A percentile compares a stretch with the other conserved stretches of the same genome.
phyloP scores from a whole-genome alignment of 2,797 vertebrate genomes.

The Labroides dimidiatus region DNA sequence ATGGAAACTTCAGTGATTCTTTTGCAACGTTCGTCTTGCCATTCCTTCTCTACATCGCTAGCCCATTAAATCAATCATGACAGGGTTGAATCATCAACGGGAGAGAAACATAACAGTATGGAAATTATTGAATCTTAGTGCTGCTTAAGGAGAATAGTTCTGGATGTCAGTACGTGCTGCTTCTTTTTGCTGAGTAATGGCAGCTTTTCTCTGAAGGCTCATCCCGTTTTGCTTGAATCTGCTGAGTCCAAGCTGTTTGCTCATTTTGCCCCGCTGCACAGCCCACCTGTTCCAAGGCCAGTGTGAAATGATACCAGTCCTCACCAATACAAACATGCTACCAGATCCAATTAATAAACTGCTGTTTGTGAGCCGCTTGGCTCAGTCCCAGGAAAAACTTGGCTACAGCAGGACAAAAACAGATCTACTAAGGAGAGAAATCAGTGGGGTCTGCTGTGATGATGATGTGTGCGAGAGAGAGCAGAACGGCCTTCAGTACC shows the following conservation, averaged over 20 bases:
- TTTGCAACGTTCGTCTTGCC: too few relatives aligned
- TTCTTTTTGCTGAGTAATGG: constrained; percentile 45
- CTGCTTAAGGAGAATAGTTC: constrained; percentile 2
- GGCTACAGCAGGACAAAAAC: constrained; percentile 40
- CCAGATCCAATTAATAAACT: constrained; percentile 73
- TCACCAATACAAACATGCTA: constrained; percentile 65
- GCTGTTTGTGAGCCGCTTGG: constrained; percentile 63
- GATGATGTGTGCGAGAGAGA: background rate
- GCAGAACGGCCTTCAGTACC: background rate
- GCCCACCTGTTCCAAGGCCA: constrained; percentile 62
- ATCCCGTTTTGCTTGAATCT: constrained; percentile 48
- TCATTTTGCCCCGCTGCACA: constrained; percentile 54
- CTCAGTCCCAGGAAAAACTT: constrained; percentile 45
- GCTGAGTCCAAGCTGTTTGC: constrained; percentile 52
- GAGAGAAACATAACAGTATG: background rate
- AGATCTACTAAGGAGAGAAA: constrained; percentile 35
- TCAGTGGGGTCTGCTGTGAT: constrained; percentile 15
- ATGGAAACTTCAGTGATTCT: too few relatives aligned
- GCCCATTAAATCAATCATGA: too few relatives aligned
- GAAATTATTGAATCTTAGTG: background rate
- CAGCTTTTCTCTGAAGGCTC: constrained; percentile 41
- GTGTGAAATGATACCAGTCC: constrained; percentile 65
- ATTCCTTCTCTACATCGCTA: too few relatives aligned
- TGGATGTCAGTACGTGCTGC: constrained; percentile 11
- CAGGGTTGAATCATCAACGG: background rate